Conservation (phyloP, 2,113 vertebrate genomes). For the Pavo muticus region DNA sequence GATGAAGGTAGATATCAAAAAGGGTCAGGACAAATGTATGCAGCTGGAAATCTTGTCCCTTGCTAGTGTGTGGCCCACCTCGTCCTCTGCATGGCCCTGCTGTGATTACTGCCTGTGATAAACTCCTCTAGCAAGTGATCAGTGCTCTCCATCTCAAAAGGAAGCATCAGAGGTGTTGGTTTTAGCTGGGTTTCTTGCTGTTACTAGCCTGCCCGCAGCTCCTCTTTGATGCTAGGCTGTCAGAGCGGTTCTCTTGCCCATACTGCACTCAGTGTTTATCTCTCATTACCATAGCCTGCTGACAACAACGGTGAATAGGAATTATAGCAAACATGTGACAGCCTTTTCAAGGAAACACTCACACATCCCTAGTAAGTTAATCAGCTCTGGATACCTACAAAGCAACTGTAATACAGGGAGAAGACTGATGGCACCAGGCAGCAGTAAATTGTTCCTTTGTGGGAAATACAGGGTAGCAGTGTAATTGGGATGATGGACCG, state of each 20-base stretch:
- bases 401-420: not conserved
- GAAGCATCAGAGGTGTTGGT: not conserved
- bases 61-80: not conserved
- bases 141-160: not conserved
- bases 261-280: not conserved
- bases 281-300: slow-evolving; percentile 11
- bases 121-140: not conserved
- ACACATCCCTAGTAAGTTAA: slow-evolving; percentile 51
- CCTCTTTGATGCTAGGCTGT: not conserved
- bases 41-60: not conserved
- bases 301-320: slow-evolving; percentile 22
- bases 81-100: not conserved
- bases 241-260: not conserved
- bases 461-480: slow-evolving; percentile 80
- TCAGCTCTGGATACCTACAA: slow-evolving; percentile 67
- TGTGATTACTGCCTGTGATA: not conserved
- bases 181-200: not conserved
- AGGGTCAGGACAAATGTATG: not conserved
- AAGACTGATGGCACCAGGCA: slow-evolving; percentile 68
- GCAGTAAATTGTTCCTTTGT: slow-evolving; percentile 86
- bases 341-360: slow-evolving; percentile 1
- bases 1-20: not conserved
- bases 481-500: slow-evolving; percentile 86
- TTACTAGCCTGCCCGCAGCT: not conserved
- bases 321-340: not conserved